Percentiles rank a stretch among this genome's conserved stretches.
Evolutionary conservation across 2,113 vertebrate species (phyloP).

Genomic region (Protomyctophum bolini): DNA sequence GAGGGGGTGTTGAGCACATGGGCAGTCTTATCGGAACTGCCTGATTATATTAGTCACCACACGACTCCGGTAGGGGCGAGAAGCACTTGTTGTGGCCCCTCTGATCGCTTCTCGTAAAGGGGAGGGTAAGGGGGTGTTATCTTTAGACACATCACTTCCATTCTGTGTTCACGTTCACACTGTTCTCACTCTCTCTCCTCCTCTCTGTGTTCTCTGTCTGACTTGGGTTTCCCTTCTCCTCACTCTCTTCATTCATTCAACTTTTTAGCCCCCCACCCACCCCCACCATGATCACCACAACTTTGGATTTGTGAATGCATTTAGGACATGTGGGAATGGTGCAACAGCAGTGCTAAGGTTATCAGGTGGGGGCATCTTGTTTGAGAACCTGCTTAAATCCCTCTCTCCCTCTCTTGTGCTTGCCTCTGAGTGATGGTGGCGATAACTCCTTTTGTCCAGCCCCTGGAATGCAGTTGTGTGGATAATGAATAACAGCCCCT

Average conservation of each 20-base stretch:
- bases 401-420: constrained; percentile 53
- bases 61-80: constrained; percentile 16
- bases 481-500: constrained; percentile 78
- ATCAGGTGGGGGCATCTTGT: constrained; percentile 80
- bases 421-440: constrained; percentile 68
- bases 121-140: constrained; percentile 50
- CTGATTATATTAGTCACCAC: constrained; percentile 21
- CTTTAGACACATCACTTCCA: constrained; percentile 64
- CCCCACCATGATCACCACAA: too few species aligned
- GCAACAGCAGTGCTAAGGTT: constrained; percentile 62
- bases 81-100: constrained; percentile 33
- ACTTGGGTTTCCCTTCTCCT: constrained; percentile 22
- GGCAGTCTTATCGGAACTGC: constrained; percentile 15
- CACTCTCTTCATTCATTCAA: constrained; percentile 39
- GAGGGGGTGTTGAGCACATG: constrained; percentile 21
- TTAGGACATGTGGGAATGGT: constrained; percentile 76
- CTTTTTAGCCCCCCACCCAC: constrained; percentile 21
- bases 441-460: constrained; percentile 74
- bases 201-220: constrained; percentile 12
- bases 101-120: constrained; percentile 50
- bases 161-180: constrained; percentile 75
- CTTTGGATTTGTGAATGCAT: constrained; percentile 61
- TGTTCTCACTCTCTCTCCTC: constrained; percentile 17
- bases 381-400: constrained; percentile 75
- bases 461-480: constrained; percentile 75